Percentiles rank a stretch among this genome's conserved stretches.
phyloP scores from a whole-genome alignment of 1,140 invertebrate species.

The Drosophila ananassae region DNA sequence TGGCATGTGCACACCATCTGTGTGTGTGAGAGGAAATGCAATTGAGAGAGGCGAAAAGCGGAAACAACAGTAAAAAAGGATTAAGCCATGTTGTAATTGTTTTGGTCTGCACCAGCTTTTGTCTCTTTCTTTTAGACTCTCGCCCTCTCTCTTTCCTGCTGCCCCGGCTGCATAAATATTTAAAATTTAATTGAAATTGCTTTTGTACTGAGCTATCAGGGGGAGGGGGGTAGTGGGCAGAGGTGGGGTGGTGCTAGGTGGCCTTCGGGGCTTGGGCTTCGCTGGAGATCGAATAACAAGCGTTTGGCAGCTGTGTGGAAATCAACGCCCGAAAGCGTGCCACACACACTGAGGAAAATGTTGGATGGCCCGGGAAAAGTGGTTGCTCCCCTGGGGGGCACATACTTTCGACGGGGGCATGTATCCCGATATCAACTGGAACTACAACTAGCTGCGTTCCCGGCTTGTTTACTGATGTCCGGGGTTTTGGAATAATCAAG shows the following conservation, averaged over 20 bases:
- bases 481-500: constrained; percentile 32
- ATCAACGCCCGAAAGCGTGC: constrained; percentile 71
- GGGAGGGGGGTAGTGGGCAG: too few species aligned
- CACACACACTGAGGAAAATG: constrained; percentile 12
- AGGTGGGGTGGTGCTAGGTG: not conserved
- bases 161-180: constrained; percentile 72
- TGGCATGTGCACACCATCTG: constrained; percentile 10
- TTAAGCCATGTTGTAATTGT: constrained; percentile 73
- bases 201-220: constrained; percentile 45
- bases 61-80: constrained; percentile 60
- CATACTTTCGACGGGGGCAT: not conserved
- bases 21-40: constrained; percentile 45
- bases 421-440: constrained; percentile 11
- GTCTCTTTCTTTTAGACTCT: not conserved
- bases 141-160: not conserved
- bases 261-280: constrained; percentile 27
- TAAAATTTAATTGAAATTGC: constrained; percentile 83
- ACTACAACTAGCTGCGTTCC: constrained; percentile 22
- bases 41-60: constrained; percentile 39
- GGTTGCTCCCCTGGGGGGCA: constrained; percentile 23
- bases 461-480: constrained; percentile 67
- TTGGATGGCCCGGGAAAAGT: constrained; percentile 24
- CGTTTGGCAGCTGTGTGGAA: constrained; percentile 79
- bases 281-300: constrained; percentile 76
- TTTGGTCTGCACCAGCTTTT: constrained; percentile 46